Percentiles rank a stretch among this genome's conserved stretches.
Conservation (phyloP, 1,140 invertebrate genomes). For the Aphis gossypii region DNA sequence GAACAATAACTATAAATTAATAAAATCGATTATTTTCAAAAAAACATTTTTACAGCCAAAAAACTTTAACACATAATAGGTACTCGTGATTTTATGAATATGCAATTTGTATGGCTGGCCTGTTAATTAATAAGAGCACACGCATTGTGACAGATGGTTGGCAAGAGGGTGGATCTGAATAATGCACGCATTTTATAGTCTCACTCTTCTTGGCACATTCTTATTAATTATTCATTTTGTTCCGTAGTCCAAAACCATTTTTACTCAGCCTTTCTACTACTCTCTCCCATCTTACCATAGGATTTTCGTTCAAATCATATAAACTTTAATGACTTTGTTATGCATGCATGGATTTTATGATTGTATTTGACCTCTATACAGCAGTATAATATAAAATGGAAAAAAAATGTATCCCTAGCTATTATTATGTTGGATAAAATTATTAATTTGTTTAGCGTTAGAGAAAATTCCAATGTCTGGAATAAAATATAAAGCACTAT, state of each 20-base stretch:
- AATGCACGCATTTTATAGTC: constrained; percentile 49
- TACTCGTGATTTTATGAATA: constrained; percentile 47
- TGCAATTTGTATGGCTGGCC: neutral
- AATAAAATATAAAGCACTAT: neutral
- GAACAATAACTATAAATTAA: neutral
- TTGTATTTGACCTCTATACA: constrained; percentile 37
- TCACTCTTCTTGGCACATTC: constrained; percentile 57
- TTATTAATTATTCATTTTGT: constrained; percentile 57
- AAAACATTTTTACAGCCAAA: neutral
- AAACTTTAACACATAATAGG: constrained; percentile 34
- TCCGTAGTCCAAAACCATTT: constrained; percentile 47
- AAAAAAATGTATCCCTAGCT: neutral
- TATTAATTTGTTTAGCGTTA: neutral
- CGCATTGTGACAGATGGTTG: constrained; percentile 27
- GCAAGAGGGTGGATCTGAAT: constrained; percentile 31
- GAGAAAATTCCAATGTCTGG: neutral
- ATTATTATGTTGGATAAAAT: neutral
- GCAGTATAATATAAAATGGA: neutral
- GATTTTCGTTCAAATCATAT: constrained; percentile 41
- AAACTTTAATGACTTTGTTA: constrained; percentile 44
- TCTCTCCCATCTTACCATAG: neutral
- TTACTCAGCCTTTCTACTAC: neutral
- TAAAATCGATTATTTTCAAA: neutral
- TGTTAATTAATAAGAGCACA: constrained; percentile 54
- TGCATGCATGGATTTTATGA: constrained; percentile 47